phyloP scores from a whole-genome alignment of 2,113 vertebrate genomes.

The Capra hircus region DNA sequence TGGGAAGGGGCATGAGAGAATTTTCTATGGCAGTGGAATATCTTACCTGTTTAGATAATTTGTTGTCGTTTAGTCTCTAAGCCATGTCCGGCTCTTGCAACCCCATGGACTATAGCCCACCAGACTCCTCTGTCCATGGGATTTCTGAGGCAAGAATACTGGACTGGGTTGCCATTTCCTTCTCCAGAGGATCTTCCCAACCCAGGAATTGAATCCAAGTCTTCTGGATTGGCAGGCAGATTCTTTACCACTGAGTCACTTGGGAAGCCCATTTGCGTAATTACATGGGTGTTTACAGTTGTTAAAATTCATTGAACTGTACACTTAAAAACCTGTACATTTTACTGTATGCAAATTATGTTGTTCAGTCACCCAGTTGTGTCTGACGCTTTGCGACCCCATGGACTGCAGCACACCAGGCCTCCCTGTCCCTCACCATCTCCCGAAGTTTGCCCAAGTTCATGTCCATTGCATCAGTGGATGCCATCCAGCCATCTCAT shows the following conservation, averaged over 20 bases:
- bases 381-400: fast-evolving
- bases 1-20: neutral
- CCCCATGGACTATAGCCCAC: neutral
- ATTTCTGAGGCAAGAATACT: neutral
- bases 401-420: neutral
- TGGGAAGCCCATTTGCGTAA: neutral
- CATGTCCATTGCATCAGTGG: neutral
- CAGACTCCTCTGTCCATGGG: neutral
- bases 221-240: neutral
- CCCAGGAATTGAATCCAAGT: neutral
- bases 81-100: neutral
- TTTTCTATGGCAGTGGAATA: neutral
- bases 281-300: neutral
- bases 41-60: neutral
- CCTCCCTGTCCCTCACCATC: neutral
- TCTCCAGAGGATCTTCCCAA: neutral
- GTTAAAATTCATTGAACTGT: neutral
- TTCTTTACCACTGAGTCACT: neutral
- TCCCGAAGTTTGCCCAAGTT: neutral
- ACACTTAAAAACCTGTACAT: neutral
- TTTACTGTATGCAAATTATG: neutral
- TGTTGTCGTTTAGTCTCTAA: neutral
- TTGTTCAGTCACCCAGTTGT: neutral
- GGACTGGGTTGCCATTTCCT: neutral
- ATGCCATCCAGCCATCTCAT: neutral